Base-by-base conservation (phyloP, 2,113 vertebrate species). In the Tachuris rubrigastra region DNA sequence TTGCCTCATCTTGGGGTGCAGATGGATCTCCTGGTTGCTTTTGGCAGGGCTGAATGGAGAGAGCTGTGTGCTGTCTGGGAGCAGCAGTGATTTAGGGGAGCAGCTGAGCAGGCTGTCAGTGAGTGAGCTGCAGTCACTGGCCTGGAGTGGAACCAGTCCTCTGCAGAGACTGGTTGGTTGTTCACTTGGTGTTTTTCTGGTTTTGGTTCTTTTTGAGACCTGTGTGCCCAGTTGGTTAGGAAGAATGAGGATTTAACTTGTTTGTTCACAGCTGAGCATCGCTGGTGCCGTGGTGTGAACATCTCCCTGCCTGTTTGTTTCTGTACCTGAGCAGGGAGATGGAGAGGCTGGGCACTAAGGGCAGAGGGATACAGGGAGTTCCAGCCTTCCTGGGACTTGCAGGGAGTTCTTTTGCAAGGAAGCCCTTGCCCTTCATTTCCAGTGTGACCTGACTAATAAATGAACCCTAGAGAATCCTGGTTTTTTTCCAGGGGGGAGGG, bases 381-480 rank as follows among this genome's bases (percentile, higher is more conserved):
- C 25, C 85, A 50, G 1, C 33, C 60, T 75, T 49, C 35, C 62
- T 33, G 44, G 47, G 12, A 33, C 4, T 31, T 60, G 49, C 88
- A 93, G 53, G 60, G 46, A 67, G 16, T 42, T 77, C 4, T 4
- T 42, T 33, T 46, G 27, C 76, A 33, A 65, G 87, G 50, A 68
- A 74, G 4, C 14, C 21, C 44, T 60, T 39, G 27, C 16, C 24
- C 23, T 85, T 69, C 19, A 11, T 66, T 80, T 39, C 25, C 60
- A 35, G 6, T 58, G 14, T 27, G n/a, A 24, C 9, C 24, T 19
- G 44, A 14, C 7, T 20, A 5, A 35, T 15, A 52, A 76, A n/a
- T 23, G 23, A 53, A 78, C 12, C 69, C 47, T n/a, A 6, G 6
- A 33, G 28, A n/a, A 7, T 21, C 8, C 8, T 4, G 0, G 3